Base-by-base conservation (phyloP, 2,113 vertebrate species). In the Myodes glareolus region DNA sequence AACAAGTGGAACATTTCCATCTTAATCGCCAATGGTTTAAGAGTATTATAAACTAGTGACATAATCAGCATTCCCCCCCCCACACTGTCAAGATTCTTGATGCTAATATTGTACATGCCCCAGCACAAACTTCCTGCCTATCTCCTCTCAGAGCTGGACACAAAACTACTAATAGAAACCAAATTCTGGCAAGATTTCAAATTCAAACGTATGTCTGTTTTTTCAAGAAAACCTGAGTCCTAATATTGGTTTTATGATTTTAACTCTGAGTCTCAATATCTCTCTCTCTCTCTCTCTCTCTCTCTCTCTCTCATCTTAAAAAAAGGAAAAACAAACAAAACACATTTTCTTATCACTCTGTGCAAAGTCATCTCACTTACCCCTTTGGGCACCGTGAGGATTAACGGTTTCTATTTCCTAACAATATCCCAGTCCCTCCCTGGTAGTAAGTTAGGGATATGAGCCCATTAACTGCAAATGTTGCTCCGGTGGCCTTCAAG, bases 401-500 rank as follows among this genome's bases (percentile, higher is more conserved):
- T 97, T 94, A 97, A 97, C 72, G 89, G 52, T 25, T 72, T 92
- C 95, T 82, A 25, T 94, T 96, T 97, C 91, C 92, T 96, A 90
- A 80, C 65, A 88, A 85, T 72, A 90, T 63, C 58, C 63, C 4
- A n/a, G 73, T 90, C 93, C 78, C 87, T 97, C 72, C 55, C 93
- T n/a, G 82, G 86, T 91, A 94, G 92, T 91, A 94, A 95, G 81
- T 93, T 91, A 96, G 73, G 97, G 73, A 97, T 73, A 93, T 88
- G 77, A 91, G 89, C 89, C 97, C 91, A 96, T 97, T 96, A 96
- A 90, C 94, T 96, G 91, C 77, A 95, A 98, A 97, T 96, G 86
- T 94, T 86, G 75, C 97, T 94, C 97, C 39, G 29, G 95, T 92
- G 97, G 96, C 94, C 96, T 96, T 95, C 19, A 91, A 94, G 96